Base-by-base conservation (phyloP, 2,888 invertebrate genomes). In the Caenorhabditis sp. region DNA sequence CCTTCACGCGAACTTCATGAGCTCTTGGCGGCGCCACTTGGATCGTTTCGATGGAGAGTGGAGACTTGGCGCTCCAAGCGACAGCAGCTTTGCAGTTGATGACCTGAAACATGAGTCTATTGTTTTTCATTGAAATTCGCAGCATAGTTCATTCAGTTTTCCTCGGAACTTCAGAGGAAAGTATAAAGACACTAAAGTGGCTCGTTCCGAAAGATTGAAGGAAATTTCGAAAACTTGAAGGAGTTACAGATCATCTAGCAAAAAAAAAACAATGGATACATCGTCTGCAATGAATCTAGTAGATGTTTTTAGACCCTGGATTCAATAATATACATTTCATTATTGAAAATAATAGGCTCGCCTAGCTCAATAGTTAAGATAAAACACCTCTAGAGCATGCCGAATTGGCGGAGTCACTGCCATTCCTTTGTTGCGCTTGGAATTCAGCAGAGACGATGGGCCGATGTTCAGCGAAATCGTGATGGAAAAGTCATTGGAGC, bases 71-170 rank as follows among this genome's bases (percentile, higher is more conserved):
- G 90, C 95, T 96, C 98, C 98, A 99, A 5, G 98, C 98, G 22
- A 99, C 96, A 1, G 98, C 98, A 26, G 99, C 99, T 92, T 94
- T 95, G 93, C 98, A 99, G 90, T 94, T 95, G 88, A 99, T 98
- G 61, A 95, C 94, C 80, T 88, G 44, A 12, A 72, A 58, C n/a
- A 22, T 4, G 31, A 31, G 7, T 31, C 4, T 19, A n/a, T 22
- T 24, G 22, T 56, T 28, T 3, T 10, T 16, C 28, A 56, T n/a
- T n/a, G n/a, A n/a, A n/a, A n/a, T n/a, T n/a, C n/a, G n/a, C n/a
- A n/a, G n/a, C n/a, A n/a, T n/a, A n/a, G n/a, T n/a, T n/a, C n/a
- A n/a, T n/a, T n/a, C n/a, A n/a, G n/a, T n/a, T n/a, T n/a, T n/a
- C n/a, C n/a, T n/a, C n/a, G n/a, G n/a, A n/a, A n/a, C n/a, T n/a